Conservation (phyloP, 2,113 vertebrate genomes). For the Triplophysa dalaica region DNA sequence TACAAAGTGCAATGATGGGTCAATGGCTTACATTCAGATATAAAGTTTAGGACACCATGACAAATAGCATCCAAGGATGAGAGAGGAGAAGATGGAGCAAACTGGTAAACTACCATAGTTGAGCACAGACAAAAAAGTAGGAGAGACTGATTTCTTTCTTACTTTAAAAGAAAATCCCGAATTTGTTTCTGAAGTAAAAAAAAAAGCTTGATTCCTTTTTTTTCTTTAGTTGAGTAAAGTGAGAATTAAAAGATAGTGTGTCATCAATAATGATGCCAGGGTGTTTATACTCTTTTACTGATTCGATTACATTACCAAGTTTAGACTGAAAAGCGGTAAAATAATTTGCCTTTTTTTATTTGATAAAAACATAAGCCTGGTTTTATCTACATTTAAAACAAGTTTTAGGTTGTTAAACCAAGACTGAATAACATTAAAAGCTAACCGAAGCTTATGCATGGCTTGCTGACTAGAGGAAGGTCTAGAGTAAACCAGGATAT, state of each 20-base stretch:
- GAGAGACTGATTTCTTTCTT: neutral
- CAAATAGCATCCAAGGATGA: neutral
- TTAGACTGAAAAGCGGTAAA: neutral
- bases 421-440: neutral
- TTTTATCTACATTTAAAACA: neutral
- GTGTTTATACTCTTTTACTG: neutral
- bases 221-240: neutral
- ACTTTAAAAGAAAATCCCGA: neutral
- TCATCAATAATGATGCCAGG: neutral
- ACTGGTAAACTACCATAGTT: neutral
- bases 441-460: too few species aligned
- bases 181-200: neutral
- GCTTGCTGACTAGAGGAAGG: too few species aligned
- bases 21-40: neutral
- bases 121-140: neutral
- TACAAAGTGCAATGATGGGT: neutral
- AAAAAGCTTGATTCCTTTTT: neutral
- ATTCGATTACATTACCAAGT: neutral
- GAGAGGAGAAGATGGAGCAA: neutral
- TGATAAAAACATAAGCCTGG: neutral
- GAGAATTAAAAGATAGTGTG: neutral
- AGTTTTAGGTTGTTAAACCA: neutral
- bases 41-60: neutral
- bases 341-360: neutral
- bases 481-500: too few species aligned